Base-by-base conservation (phyloP, 92 coral and sea anemone genomes). In the Palythoa grandis region DNA sequence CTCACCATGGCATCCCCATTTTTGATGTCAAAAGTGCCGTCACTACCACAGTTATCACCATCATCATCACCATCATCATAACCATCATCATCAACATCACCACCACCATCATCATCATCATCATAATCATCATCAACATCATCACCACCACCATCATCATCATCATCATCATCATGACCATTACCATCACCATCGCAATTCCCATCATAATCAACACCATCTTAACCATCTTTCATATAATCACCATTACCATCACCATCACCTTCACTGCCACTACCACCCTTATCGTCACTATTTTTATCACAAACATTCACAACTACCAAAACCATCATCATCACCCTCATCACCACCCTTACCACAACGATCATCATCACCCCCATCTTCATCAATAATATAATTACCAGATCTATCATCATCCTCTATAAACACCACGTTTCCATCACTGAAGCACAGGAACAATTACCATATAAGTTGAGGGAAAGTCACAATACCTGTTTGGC, bases 401-500 rank as follows among this genome's bases (percentile, higher is more conserved):
- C 50, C 3, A 43, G 6, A 5, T 43, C 9, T 43, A 43, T 43
- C 61, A 56, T 56, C 61, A 56, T 56, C 61, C 61, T 56, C 11
- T 56, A 5, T 56, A 11, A 56, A 56, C 15, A 16, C 19, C 19
- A 56, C 19, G 13, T 12, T 3, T 16, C 19, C 61, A 12, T 56
- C 19, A 56, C 11, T 12, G 9, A 0, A 12, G 61, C 61, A 56
- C 16, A 56, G 61, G 61, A 56, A 56, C 61, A 56, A 56, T 8
- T 43, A 57, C n/a, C 2, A 57, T 12, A 13, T 67, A 7, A 67
- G 38, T 25, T 67, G 72, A 25, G 13, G 67, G 22, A 54, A 76
- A 54, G 3, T 54, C 38, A 10, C 22, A 5, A 25, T 79, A 95
- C 98, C 98, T 96, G 96, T 91, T 96, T 96, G 5, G 98, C 98